Evolutionary conservation across 2,888 invertebrate genomes (phyloP).

Genomic region (Cryptops parisi): DNA sequence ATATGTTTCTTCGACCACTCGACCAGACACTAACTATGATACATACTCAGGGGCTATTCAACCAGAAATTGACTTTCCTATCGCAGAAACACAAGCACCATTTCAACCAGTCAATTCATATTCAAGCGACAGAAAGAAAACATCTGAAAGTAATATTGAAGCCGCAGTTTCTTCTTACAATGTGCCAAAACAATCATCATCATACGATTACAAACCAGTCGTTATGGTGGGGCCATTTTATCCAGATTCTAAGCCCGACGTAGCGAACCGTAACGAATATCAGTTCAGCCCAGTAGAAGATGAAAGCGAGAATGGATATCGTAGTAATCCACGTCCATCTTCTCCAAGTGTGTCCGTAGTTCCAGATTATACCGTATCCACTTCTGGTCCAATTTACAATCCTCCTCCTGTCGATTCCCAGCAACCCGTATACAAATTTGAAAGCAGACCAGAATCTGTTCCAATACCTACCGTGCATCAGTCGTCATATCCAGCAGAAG

Average conservation of each 20-base stretch:
- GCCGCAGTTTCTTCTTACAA: background rate
- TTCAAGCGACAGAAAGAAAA: no score
- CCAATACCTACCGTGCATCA: background rate
- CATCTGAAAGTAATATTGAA: background rate
- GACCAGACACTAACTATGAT: no score
- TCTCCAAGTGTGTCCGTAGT: background rate
- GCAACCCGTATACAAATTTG: background rate
- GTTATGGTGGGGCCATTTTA: conserved; percentile 9
- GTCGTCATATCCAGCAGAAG: background rate
- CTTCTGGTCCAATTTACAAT: background rate
- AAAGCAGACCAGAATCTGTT: background rate
- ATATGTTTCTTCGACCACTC: no score
- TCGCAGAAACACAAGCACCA: no score
- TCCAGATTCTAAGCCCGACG: background rate
- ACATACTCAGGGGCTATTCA: no score
- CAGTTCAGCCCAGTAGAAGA: background rate
- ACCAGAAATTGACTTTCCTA: no score
- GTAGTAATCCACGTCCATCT: background rate
- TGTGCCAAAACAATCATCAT: background rate
- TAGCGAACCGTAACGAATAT: background rate
- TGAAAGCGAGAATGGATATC: background rate
- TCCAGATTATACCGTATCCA: background rate
- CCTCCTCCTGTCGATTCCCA: background rate
- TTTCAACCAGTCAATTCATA: no score
- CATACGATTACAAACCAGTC: conserved; percentile 9